Evolutionary conservation across 2,113 vertebrate genomes (phyloP).

Genomic region (Corythornis cristatus): DNA sequence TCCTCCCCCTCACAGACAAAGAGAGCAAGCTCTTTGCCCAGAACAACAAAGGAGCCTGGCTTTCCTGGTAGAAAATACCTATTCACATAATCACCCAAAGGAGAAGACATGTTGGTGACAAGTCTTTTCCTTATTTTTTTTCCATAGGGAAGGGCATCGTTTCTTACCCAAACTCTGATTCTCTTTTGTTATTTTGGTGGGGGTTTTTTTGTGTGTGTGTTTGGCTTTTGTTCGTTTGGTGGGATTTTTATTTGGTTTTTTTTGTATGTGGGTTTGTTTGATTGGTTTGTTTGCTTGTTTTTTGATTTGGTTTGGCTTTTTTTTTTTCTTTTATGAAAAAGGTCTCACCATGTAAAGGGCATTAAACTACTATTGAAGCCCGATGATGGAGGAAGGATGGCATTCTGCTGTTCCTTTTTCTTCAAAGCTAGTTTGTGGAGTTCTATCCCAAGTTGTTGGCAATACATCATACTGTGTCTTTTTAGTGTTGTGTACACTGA

Average conservation of each 20-base stretch:
- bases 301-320: background rate
- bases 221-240: background rate
- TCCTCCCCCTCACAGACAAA: slow-evolving; percentile 1
- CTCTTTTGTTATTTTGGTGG: no score
- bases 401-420: background rate
- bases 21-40: background rate
- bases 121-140: background rate
- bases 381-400: background rate
- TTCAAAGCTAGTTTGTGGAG: background rate
- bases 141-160: background rate
- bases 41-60: background rate
- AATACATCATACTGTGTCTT: accelerated
- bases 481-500: accelerated
- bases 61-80: slow-evolving; percentile 21
- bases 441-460: background rate
- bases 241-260: no score
- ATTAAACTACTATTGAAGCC: background rate
- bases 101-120: background rate
- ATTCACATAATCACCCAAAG: background rate
- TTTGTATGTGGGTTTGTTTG: background rate
- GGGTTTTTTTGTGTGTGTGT: no score
- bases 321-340: background rate
- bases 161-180: background rate
- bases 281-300: background rate
- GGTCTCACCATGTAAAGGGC: background rate